Evolutionary conservation across 1,140 invertebrate genomes (phyloP).

Genomic region (Drosophila persimilis): DNA sequence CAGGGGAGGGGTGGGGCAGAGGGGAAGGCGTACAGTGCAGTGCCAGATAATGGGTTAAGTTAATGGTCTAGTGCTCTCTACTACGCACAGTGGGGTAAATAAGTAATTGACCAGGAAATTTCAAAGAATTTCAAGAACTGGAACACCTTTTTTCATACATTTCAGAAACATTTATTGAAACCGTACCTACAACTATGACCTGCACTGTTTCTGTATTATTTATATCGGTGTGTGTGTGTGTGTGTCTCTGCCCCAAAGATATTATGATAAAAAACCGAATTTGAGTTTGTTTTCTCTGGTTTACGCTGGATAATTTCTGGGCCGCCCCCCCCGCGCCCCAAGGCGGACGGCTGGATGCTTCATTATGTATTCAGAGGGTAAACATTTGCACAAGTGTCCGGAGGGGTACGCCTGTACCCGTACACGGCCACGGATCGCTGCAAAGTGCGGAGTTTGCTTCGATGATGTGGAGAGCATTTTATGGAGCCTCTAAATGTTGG

Average conservation of each 20-base stretch:
- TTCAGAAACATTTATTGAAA: too few relatives aligned
- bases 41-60: too few relatives aligned
- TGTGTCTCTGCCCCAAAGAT: constrained; percentile 19
- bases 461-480: neutral
- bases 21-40: too few relatives aligned
- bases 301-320: constrained; percentile 53
- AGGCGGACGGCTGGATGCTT: constrained; percentile 23
- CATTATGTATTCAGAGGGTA: constrained; percentile 76
- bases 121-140: too few relatives aligned
- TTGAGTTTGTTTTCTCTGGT: constrained; percentile 64
- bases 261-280: constrained; percentile 57
- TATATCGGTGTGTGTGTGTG: constrained; percentile 6
- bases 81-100: too few relatives aligned
- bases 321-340: constrained; percentile 3
- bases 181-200: neutral
- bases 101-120: too few relatives aligned
- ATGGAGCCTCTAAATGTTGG: constrained; percentile 34
- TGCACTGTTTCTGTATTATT: neutral
- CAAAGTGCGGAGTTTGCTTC: constrained; percentile 28
- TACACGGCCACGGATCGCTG: constrained; percentile 10
- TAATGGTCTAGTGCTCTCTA: too few relatives aligned
- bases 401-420: constrained; percentile 50
- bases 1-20: too few relatives aligned
- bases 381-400: constrained; percentile 78
- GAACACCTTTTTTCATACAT: too few relatives aligned